Evolutionary conservation across 2,797 vertebrate genomes (phyloP).

Genomic region (Holocentrus rufus): DNA sequence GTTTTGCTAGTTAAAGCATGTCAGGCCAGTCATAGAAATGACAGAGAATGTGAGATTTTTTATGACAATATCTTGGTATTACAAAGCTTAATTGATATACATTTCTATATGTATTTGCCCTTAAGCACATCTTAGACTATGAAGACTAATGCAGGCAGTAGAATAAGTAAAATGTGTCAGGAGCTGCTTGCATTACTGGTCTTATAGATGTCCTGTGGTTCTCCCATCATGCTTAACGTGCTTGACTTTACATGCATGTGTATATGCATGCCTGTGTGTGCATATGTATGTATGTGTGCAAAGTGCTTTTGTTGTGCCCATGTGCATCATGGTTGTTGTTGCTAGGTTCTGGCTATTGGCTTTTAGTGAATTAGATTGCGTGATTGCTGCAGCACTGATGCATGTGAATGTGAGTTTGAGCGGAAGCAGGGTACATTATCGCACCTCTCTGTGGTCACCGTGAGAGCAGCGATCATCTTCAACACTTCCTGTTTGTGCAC

Average conservation of each 20-base stretch:
- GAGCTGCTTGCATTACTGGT: neutral
- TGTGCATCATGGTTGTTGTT: constrained; percentile 30
- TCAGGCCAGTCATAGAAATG: too few relatives aligned
- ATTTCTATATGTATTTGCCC: too few relatives aligned
- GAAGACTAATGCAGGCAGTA: too few relatives aligned
- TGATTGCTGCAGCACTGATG: constrained; percentile 47
- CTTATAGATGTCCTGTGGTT: neutral
- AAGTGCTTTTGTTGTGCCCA: constrained; percentile 16
- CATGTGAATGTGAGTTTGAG: constrained; percentile 53
- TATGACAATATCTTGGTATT: too few relatives aligned
- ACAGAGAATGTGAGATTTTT: too few relatives aligned
- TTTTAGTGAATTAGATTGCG: constrained; percentile 25
- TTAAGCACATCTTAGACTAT: too few relatives aligned
- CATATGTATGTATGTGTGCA: neutral
- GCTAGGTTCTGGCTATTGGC: constrained; percentile 41
- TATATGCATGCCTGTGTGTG: constrained; percentile 20
- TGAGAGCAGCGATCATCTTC: constrained; percentile 69
- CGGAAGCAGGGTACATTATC: constrained; percentile 60
- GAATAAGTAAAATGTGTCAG: too few relatives aligned
- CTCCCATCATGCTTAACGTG: neutral
- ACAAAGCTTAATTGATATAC: too few relatives aligned
- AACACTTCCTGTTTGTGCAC: constrained; percentile 91
- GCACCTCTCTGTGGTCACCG: constrained; percentile 73
- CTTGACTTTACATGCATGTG: neutral
- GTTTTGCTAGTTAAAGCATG: constrained; percentile 53